Evolutionary conservation across 1,140 invertebrate species (phyloP), one percentile per base, ranked within the genome.

Genomic region (Apocrypta bakeri): DNA sequence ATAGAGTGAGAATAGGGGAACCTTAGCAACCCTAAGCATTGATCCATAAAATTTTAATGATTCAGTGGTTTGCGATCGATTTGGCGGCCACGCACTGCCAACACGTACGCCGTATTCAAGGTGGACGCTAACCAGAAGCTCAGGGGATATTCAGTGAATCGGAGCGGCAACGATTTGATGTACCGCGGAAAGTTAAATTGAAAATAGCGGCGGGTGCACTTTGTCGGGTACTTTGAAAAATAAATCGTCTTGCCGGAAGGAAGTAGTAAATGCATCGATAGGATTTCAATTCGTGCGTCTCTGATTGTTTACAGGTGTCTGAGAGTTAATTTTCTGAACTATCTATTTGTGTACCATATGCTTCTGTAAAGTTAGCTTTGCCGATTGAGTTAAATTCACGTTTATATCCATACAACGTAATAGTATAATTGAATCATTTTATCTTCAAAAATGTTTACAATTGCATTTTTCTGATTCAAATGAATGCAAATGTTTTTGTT

Each of bases 21-120:
- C 48, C 21, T 56, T 56, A n/a, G 48, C 48, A 56, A 21, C 48
- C 64, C 27, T 66, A 69, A 69, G 27, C 68, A 21, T 4, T 4
- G 33, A 21, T 42, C 8, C 21, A 37, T 72, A 1, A 72, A 72
- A 72, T 72, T 72, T 72, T 72, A 72, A 42, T 72, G 33, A 72
- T 72, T 72, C 37, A 11, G 33, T 72, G 33, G 33, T 37, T 42
- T 24, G 27, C 69, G 69, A 72, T 40, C 24, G 69, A 72, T 72
- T 40, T 72, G 11, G 31, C 31, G 68, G 68, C 6, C n/a, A 8
- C 21, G 17, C 69, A 21, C 69, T 37, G 24, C 42, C 69, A 72
- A 72, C 37, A 72, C 69, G 33, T 72, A n/a, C 24, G 33, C 33
- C 21, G 33, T 21, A 42, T 37, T 72, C 37, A 24, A 72, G 31